A percentile compares a stretch with the other conserved stretches of the same genome.
Evolutionary conservation across 2,113 vertebrate genomes (phyloP).

Genomic region (Salvelinus alpinus): DNA sequence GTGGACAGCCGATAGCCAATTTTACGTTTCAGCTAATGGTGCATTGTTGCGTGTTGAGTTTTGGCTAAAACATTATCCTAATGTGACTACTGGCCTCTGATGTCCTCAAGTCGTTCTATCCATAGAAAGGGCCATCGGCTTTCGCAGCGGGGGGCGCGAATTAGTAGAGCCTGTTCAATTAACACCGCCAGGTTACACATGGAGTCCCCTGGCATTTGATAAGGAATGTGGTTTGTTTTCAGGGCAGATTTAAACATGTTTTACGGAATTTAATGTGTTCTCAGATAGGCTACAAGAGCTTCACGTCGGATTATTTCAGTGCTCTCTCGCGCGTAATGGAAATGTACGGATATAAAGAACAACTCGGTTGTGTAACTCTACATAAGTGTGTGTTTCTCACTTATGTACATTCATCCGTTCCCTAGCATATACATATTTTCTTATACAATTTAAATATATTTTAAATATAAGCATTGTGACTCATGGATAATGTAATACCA

Average conservation of each 20-base stretch:
- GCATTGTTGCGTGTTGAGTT: background rate
- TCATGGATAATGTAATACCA: no score
- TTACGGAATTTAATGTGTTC: background rate
- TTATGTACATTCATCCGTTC: no score
- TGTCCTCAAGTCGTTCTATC: background rate
- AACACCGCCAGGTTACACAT: background rate
- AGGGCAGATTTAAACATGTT: background rate
- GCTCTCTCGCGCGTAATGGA: background rate
- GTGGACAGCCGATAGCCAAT: background rate
- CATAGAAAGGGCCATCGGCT: background rate
- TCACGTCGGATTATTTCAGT: background rate
- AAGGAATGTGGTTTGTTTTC: background rate
- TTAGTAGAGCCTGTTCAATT: background rate
- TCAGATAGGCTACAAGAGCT: background rate
- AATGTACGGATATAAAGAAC: no score
- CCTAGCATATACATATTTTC: no score
- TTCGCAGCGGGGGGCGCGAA: background rate
- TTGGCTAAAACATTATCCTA: background rate
- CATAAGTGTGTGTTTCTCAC: no score
- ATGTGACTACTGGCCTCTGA: background rate
- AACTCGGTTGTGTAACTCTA: no score
- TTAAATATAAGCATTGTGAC: no score
- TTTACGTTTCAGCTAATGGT: background rate
- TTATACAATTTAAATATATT: no score
- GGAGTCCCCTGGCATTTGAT: background rate